These are phyloP conservation scores for Atopsyche davidsoni DNA, from an alignment of 1,140 invertebrate species.

Conservation along the genomic window DNA sequence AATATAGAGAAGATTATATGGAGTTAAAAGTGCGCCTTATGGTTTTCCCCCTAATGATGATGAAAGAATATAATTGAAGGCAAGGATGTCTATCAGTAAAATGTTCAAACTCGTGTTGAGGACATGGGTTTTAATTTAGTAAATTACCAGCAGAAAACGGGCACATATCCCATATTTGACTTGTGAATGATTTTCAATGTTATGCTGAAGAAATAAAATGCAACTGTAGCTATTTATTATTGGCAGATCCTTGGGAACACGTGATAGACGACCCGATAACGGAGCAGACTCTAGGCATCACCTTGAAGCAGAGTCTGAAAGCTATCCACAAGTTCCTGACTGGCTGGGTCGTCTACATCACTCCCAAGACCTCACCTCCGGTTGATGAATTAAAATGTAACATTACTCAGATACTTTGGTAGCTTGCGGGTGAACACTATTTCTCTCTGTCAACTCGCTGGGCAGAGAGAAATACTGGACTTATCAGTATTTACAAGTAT, in stretches of 20 bases:
- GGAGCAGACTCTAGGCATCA: slow-evolving; percentile 5
- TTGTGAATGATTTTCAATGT: neutral
- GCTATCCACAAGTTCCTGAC: slow-evolving; percentile 6
- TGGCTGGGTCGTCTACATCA: slow-evolving; percentile 13
- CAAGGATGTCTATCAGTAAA: too few species aligned
- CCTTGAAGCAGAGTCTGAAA: neutral
- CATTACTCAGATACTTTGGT: neutral
- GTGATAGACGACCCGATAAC: slow-evolving; percentile 5
- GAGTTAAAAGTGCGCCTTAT: neutral
- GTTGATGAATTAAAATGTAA: slow-evolving; percentile 18
- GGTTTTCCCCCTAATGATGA: neutral
- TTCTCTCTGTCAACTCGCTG: neutral
- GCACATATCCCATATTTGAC: neutral
- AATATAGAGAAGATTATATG: neutral
- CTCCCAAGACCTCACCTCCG: slow-evolving; percentile 3
- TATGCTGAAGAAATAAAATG: neutral
- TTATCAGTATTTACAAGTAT: neutral
- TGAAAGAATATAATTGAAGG: too few species aligned
- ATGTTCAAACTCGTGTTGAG: too few species aligned
- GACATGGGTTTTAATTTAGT: neutral
- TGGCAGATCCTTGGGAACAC: slow-evolving; percentile 11
- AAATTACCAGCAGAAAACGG: neutral
- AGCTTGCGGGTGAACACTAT: neutral
- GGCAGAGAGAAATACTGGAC: neutral
- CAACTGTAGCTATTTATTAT: neutral